These are phyloP conservation scores for Tinamus major DNA, from an alignment of 2,797 vertebrate species.

Conservation along the genomic window DNA sequence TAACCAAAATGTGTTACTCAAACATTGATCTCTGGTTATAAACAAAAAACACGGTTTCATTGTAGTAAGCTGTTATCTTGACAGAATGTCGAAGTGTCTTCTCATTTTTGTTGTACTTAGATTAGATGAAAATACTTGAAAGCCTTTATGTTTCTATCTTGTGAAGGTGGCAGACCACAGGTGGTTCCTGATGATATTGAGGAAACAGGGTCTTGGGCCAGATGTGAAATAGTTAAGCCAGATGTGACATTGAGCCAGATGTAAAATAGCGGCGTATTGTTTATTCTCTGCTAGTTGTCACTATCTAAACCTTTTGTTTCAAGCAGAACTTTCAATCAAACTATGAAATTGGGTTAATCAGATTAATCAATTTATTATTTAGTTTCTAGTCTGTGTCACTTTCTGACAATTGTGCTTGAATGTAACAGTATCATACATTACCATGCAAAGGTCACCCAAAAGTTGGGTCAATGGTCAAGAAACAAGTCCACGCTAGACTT, in stretches of 20 bases:
- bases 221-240: background rate
- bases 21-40: background rate
- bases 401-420: background rate
- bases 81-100: background rate
- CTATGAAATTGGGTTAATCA: background rate
- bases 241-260: background rate
- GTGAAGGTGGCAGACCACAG: background rate
- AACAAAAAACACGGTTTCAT: background rate
- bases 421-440: background rate
- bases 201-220: background rate
- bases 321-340: background rate
- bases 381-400: background rate
- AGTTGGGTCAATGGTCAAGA: background rate
- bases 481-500: background rate
- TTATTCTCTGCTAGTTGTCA: background rate
- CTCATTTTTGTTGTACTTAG: background rate
- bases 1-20: background rate
- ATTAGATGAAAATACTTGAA: background rate
- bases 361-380: background rate
- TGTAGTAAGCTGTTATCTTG: background rate
- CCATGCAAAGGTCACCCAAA: background rate
- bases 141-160: background rate
- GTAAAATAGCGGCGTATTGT: background rate
- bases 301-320: background rate
- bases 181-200: background rate